A percentile compares a stretch with the other conserved stretches of the same genome.
Evolutionary conservation across 2,888 invertebrate genomes (phyloP).

Genomic region (Epistrophe eligans): DNA sequence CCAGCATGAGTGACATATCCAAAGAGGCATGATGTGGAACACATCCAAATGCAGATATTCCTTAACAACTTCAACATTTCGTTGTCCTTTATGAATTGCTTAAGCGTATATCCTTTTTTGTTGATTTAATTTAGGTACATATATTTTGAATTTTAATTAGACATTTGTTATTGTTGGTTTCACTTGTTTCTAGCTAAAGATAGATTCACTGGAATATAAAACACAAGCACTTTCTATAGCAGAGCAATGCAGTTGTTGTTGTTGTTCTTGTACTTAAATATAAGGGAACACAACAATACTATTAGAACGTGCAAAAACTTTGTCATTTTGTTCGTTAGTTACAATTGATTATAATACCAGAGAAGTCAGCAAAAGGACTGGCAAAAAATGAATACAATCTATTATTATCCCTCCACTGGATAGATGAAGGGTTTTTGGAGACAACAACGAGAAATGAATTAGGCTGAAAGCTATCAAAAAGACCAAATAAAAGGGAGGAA

Average conservation of each 20-base stretch:
- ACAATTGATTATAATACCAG: conserved; percentile 13
- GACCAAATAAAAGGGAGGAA: conserved; percentile 15
- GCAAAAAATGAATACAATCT: conserved; percentile 40
- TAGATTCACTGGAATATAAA: conserved; percentile 50
- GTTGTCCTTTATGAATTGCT: conserved; percentile 29
- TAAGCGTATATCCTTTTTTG: conserved; percentile 20
- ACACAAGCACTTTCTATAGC: neutral
- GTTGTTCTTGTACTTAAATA: conserved; percentile 3
- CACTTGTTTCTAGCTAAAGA: conserved; percentile 31
- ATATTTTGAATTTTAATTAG: conserved; percentile 58
- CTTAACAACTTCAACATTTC: conserved; percentile 67
- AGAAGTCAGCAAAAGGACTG: conserved; percentile 46
- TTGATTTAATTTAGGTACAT: conserved; percentile 23
- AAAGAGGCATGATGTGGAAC: conserved; percentile 67
- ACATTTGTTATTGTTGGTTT: conserved; percentile 44
- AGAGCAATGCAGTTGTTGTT: conserved; percentile 27
- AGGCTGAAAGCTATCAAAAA: conserved; percentile 55
- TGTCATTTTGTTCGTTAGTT: conserved; percentile 21
- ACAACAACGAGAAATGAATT: conserved; percentile 56
- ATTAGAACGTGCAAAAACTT: conserved; percentile 59
- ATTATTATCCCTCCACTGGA: conserved; percentile 43
- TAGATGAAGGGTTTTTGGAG: conserved; percentile 3
- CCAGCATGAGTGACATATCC: conserved; percentile 68
- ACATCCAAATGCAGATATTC: conserved; percentile 73
- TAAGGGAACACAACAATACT: conserved; percentile 14